These are phyloP conservation scores for Melanotus villosus DNA, from an alignment of 2,888 invertebrate genomes.

Conservation along the genomic window DNA sequence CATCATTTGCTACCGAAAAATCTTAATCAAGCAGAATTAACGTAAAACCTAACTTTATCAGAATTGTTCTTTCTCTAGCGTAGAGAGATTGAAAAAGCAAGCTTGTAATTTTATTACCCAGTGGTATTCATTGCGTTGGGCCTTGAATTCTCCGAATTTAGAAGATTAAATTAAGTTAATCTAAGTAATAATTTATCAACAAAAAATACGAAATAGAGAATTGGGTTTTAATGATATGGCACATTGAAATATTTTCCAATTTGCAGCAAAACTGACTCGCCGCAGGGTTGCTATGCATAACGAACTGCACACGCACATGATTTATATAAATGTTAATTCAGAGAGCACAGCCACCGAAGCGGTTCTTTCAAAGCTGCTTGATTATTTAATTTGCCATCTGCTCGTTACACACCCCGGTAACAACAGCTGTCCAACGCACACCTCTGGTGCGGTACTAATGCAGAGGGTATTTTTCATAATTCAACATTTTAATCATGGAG, in stretches of 20 bases:
- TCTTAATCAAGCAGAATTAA: too few relatives aligned
- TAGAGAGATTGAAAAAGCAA: too few relatives aligned
- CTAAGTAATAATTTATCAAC: too few relatives aligned
- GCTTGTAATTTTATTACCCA: too few relatives aligned
- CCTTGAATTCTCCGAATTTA: too few relatives aligned
- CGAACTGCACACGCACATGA: slow-evolving; percentile 46
- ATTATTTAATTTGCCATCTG: slow-evolving; percentile 54
- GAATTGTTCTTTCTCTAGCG: too few relatives aligned
- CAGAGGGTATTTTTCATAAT: slow-evolving; percentile 42
- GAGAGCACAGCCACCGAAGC: slow-evolving; percentile 45
- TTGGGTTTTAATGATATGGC: neutral
- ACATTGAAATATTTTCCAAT: slow-evolving; percentile 15
- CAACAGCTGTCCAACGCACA: slow-evolving; percentile 45
- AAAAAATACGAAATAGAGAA: too few relatives aligned
- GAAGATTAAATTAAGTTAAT: too few relatives aligned
- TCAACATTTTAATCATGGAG: slow-evolving; percentile 41
- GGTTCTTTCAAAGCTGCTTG: slow-evolving; percentile 51
- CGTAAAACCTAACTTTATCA: too few relatives aligned
- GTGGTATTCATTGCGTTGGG: too few relatives aligned
- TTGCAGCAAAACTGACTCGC: slow-evolving; percentile 21
- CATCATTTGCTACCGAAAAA: too few relatives aligned
- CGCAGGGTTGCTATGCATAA: slow-evolving; percentile 32
- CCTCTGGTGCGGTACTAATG: slow-evolving; percentile 40
- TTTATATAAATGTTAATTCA: slow-evolving; percentile 52
- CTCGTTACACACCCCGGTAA: slow-evolving; percentile 47